Evolutionary conservation across 1,140 invertebrate species (phyloP), one percentile per base, ranked within the genome.

Genomic region (Plectus sambesii): DNA sequence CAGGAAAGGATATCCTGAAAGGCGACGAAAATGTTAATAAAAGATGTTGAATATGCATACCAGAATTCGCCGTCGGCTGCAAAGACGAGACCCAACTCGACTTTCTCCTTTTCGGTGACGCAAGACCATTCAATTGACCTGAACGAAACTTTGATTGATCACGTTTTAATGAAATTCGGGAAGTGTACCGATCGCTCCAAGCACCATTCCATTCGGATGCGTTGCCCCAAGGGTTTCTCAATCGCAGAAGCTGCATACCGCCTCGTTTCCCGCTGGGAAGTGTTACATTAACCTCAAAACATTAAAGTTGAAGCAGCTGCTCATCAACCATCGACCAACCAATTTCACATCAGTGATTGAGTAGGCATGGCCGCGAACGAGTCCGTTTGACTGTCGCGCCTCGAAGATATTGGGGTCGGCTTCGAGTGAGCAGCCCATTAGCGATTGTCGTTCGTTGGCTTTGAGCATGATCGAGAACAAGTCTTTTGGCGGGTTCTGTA

Each of bases 51-150:
- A 9, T 19, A 44, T 42, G n/a, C 53, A 49, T 51, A 73, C 92
- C 92, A 97, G 72, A 97, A 97, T 73, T 97, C 92, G 29, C 92
- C 92, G 68, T 97, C 92, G 35, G 82, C 76, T 58, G 88, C 87
- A 62, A 94, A 92, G 0, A 81, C 61, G 83, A n/a, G n/a, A n/a
- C n/a, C n/a, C n/a, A n/a, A n/a, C n/a, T n/a, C n/a, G n/a, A n/a
- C n/a, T n/a, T n/a, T 77, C 66, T 89, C 93, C 59, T 89, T 84
- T 15, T 87, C 80, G 0, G 84, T 79, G 52, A 96, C 90, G 55
- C 82, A 84, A 35, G 82, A 77, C 92, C 92, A 98, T 72, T 96
- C 88, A n/a, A n/a, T n/a, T n/a, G n/a, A n/a, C n/a, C 82, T 79
- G 81, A 78, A 69, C 93, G n/a, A n/a, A n/a, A n/a, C n/a, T n/a